A percentile compares a stretch with the other conserved stretches of the same genome.
Evolutionary conservation across 2,888 invertebrate genomes (phyloP).

Genomic region (Apoderus coryli): DNA sequence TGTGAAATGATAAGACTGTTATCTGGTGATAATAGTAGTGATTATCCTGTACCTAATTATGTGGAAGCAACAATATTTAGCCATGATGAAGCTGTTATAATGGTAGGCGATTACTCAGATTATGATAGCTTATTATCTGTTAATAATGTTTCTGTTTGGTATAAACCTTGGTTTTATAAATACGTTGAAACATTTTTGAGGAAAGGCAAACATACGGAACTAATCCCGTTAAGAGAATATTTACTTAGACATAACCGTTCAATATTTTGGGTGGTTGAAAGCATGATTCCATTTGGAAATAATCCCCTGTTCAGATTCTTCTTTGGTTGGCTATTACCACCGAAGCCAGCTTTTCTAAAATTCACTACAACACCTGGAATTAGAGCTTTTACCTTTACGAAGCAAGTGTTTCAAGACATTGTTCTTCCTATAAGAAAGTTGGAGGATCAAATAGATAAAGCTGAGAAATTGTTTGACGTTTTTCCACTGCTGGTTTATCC

Average conservation of each 20-base stretch:
- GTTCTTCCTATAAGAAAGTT: constrained; percentile 49
- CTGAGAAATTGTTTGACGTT: constrained; percentile 46
- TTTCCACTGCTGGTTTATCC: constrained; percentile 57
- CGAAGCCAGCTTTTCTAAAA: constrained; percentile 57
- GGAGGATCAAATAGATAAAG: constrained; percentile 45
- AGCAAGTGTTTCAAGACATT: constrained; percentile 59
- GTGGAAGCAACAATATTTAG: constrained; percentile 51
- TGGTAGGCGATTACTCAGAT: constrained; percentile 50
- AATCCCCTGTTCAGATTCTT: constrained; percentile 43
- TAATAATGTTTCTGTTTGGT: constrained; percentile 47
- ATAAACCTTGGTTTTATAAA: constrained; percentile 60
- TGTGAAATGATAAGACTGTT: constrained; percentile 44
- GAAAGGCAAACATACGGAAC: constrained; percentile 39
- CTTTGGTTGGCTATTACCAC: constrained; percentile 54
- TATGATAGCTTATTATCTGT: constrained; percentile 36
- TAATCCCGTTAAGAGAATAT: constrained; percentile 50
- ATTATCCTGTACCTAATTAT: constrained; percentile 40
- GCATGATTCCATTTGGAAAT: constrained; percentile 58
- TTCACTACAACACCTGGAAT: constrained; percentile 55
- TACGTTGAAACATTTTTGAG: constrained; percentile 43
- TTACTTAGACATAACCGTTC: constrained; percentile 49
- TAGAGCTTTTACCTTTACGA: constrained; percentile 51
- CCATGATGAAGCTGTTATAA: constrained; percentile 46
- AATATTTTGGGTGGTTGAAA: constrained; percentile 60
- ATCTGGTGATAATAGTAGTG: constrained; percentile 39